Percentiles rank a stretch among this genome's conserved stretches.
These are phyloP conservation scores for Amiota mariae DNA, from an alignment of 2,888 invertebrate genomes.

Conservation along the genomic window DNA sequence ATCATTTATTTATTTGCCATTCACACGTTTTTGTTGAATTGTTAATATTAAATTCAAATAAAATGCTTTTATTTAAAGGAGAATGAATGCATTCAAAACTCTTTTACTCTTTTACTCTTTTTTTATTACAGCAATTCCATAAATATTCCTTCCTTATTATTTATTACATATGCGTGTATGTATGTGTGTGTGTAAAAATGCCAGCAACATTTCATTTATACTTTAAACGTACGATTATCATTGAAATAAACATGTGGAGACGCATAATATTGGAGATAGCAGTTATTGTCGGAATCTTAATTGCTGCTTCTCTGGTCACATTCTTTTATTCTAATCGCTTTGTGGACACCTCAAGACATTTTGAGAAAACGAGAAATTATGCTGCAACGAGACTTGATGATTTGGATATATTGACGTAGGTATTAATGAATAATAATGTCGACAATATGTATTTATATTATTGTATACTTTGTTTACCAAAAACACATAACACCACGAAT, in stretches of 20 bases:
- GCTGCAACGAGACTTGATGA: slow-evolving; percentile 46
- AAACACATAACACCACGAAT: no score
- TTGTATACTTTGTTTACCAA: no score
- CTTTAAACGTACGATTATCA: slow-evolving; percentile 50
- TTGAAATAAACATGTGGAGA: slow-evolving; percentile 51
- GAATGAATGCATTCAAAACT: no score
- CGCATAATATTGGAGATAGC: slow-evolving; percentile 53
- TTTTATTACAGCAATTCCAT: background rate
- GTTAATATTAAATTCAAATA: no score
- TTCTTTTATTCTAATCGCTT: slow-evolving; percentile 42
- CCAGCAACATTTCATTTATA: slow-evolving; percentile 50
- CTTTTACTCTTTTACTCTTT: background rate
- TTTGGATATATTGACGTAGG: slow-evolving; percentile 55
- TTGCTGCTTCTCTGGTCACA: slow-evolving; percentile 49
- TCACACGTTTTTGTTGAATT: no score
- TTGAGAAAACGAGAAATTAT: slow-evolving; percentile 34
- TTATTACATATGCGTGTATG: no score
- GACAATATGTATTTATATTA: no score
- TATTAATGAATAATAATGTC: background rate
- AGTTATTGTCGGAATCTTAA: slow-evolving; percentile 47
- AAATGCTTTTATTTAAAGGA: no score
- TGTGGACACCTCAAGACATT: slow-evolving; percentile 35
- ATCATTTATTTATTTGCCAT: no score
- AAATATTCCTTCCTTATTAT: no score
- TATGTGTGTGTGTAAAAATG: slow-evolving; percentile 42